These are phyloP conservation scores for Idaea straminata DNA, from an alignment of 2,888 invertebrate genomes.

Conservation along the genomic window DNA sequence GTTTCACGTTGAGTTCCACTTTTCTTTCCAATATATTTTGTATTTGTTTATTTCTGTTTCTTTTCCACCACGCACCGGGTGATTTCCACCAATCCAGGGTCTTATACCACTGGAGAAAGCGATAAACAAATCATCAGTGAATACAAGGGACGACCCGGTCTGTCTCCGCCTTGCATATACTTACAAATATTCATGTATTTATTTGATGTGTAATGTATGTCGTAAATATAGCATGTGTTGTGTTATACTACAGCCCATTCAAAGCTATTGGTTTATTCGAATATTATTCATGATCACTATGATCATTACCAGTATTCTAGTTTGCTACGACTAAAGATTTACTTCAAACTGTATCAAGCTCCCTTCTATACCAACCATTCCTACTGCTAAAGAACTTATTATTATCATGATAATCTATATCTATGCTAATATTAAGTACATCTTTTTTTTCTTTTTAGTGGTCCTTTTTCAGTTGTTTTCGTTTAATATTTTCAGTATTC, in stretches of 20 bases:
- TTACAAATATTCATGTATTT: slow-evolving; percentile 56
- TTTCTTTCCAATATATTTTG: slow-evolving; percentile 54
- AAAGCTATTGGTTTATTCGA: slow-evolving; percentile 3
- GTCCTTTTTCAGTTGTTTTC: slow-evolving; percentile 48
- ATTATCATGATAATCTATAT: neutral
- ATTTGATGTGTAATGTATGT: slow-evolving; percentile 59
- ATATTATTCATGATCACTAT: neutral
- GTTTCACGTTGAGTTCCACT: slow-evolving; percentile 42
- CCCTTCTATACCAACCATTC: neutral
- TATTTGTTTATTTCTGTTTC: slow-evolving; percentile 65
- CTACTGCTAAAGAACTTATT: neutral
- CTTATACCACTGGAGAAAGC: slow-evolving; percentile 77
- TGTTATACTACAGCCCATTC: slow-evolving; percentile 42
- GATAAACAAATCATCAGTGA: slow-evolving; percentile 76
- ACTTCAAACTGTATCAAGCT: neutral
- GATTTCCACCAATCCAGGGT: slow-evolving; percentile 66
- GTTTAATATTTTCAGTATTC: slow-evolving; percentile 74
- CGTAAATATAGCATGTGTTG: slow-evolving; percentile 69
- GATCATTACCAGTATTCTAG: neutral
- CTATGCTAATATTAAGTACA: slow-evolving; percentile 6
- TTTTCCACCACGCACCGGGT: slow-evolving; percentile 66
- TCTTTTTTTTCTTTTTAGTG: slow-evolving; percentile 35
- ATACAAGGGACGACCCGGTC: slow-evolving; percentile 75
- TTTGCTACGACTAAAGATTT: neutral
- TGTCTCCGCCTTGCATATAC: slow-evolving; percentile 66